Evolutionary conservation across 2,113 vertebrate species (phyloP).

Genomic region (Aix galericulata): DNA sequence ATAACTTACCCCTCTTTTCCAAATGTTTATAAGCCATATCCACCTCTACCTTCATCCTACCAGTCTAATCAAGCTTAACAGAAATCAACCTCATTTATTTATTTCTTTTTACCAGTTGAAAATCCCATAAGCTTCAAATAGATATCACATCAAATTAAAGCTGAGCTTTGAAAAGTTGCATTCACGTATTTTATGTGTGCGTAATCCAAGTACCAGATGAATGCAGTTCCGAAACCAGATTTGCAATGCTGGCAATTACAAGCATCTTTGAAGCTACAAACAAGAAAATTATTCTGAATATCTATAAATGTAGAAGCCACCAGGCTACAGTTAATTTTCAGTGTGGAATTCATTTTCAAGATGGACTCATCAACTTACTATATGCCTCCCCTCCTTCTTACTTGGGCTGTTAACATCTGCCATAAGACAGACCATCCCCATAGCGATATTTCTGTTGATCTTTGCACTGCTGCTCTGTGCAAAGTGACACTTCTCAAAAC

Average conservation of each 20-base stretch:
- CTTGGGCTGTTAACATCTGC: too few species aligned
- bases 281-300: too few species aligned
- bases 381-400: neutral
- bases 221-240: too few species aligned
- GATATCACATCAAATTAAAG: neutral
- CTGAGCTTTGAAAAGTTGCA: neutral
- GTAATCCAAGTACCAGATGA: neutral
- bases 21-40: neutral
- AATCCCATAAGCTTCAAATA: neutral
- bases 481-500: too few species aligned
- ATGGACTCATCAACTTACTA: neutral
- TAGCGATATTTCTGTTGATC: too few species aligned
- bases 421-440: too few species aligned
- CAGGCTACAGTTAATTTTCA: too few species aligned
- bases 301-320: too few species aligned
- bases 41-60: neutral
- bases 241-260: too few species aligned
- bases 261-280: too few species aligned
- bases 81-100: neutral
- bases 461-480: too few species aligned
- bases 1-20: neutral
- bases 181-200: accelerated
- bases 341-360: too few species aligned
- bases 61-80: neutral
- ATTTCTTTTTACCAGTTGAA: neutral